Evolutionary conservation across 2,113 vertebrate species (phyloP).

Genomic region (Aplodontia rufa): DNA sequence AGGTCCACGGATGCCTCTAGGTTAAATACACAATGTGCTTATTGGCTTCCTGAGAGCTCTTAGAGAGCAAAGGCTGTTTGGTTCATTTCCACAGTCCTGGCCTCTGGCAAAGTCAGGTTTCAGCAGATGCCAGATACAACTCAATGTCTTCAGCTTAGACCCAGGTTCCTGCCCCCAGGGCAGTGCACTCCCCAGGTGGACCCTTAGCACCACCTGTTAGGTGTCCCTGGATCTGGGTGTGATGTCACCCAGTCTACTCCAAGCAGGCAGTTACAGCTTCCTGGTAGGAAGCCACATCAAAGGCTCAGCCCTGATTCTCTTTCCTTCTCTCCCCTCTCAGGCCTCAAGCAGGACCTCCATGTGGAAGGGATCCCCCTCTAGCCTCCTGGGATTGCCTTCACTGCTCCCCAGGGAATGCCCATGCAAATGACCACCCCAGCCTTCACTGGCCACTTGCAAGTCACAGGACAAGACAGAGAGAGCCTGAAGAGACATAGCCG

Average conservation of each 20-base stretch:
- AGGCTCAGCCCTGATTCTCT: background rate
- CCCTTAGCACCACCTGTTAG: background rate
- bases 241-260: background rate
- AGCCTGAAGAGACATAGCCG: background rate
- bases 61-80: background rate
- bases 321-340: background rate
- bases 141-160: background rate
- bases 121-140: background rate
- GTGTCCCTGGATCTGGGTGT: background rate
- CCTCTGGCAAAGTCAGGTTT: background rate
- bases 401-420: background rate
- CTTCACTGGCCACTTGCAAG: background rate
- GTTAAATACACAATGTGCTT: background rate
- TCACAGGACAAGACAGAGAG: background rate
- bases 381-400: background rate
- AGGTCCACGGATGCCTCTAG: background rate
- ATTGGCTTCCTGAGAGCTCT: background rate
- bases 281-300: background rate
- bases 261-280: background rate
- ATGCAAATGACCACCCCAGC: background rate
- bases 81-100: background rate
- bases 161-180: background rate
- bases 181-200: background rate
- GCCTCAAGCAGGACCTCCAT: background rate
- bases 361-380: background rate